These are phyloP conservation scores for Zhuqinia jingwanae DNA, from an alignment of 2,888 invertebrate species.

Conservation along the genomic window DNA sequence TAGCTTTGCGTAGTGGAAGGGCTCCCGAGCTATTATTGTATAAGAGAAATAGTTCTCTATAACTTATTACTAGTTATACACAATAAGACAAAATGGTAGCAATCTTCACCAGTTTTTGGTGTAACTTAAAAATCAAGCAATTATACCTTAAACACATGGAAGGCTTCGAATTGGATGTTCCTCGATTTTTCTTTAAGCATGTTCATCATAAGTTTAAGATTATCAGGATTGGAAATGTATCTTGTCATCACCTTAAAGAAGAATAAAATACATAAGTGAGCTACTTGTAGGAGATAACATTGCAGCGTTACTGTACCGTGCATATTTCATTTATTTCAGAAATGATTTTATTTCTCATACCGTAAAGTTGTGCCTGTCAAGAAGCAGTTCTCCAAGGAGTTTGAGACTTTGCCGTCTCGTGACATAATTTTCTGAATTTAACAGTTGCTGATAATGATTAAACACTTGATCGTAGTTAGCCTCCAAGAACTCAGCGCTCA, in stretches of 20 bases:
- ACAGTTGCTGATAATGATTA: conserved; percentile 96
- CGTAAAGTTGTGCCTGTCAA: conserved; percentile 99
- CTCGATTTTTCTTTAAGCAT: conserved; percentile 99
- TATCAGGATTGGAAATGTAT: conserved; percentile 99
- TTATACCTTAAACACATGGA: conserved; percentile 99
- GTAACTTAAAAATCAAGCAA: conserved; percentile 80
- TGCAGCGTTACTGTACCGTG: no score
- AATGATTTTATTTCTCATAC: conserved; percentile 84
- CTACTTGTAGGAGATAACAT: neutral
- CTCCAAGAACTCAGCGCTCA: conserved; percentile 99
- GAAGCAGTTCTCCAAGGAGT: conserved; percentile 96
- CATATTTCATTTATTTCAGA: no score
- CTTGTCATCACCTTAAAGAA: conserved; percentile 97
- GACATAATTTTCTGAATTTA: conserved; percentile 99
- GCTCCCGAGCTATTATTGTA: conserved; percentile 55
- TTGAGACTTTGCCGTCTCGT: conserved; percentile 99
- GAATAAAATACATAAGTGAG: conserved; percentile 46
- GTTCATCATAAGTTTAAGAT: conserved; percentile 99
- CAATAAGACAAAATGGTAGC: no score
- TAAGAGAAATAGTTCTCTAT: conserved; percentile 56
- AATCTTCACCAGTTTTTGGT: conserved; percentile 98
- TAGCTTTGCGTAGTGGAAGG: conserved; percentile 70
- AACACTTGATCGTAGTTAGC: conserved; percentile 99
- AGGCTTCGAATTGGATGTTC: conserved; percentile 99
- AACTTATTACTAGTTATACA: conserved; percentile 81